phyloP scores from a whole-genome alignment of 2,888 invertebrate species.

The Epirrita christyi region DNA sequence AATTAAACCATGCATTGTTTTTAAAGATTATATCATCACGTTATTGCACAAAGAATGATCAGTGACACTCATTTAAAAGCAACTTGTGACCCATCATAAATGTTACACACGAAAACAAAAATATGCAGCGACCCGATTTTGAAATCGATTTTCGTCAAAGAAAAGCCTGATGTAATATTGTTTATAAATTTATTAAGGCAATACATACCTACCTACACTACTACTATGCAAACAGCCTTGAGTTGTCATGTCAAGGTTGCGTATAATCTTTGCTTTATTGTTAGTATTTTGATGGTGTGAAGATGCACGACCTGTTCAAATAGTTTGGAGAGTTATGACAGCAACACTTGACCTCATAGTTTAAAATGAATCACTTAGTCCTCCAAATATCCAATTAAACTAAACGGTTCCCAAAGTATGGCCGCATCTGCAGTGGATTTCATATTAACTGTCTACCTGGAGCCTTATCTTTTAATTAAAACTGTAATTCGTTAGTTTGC shows the following conservation, averaged over 20 bases:
- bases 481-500: constrained; percentile 13
- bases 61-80: constrained; percentile 13
- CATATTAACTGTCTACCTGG: neutral
- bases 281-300: constrained; percentile 39
- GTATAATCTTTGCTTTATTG: constrained; percentile 43
- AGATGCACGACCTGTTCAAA: constrained; percentile 36
- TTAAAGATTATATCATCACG: constrained; percentile 5
- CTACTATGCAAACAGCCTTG: constrained; percentile 52
- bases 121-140: constrained; percentile 23
- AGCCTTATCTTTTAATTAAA: constrained; percentile 18
- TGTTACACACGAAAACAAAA: constrained; percentile 19
- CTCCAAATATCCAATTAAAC: constrained; percentile 10
- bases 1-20: constrained; percentile 3
- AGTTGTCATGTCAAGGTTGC: constrained; percentile 65
- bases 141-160: constrained; percentile 30
- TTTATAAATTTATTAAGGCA: constrained; percentile 45
- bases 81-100: neutral
- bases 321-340: constrained; percentile 31
- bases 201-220: constrained; percentile 38
- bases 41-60: constrained; percentile 19
- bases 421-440: constrained; percentile 2
- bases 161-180: constrained; percentile 40
- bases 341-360: constrained; percentile 23
- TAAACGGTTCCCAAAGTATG: constrained; percentile 2
- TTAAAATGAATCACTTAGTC: constrained; percentile 9